Percentiles rank a stretch among this genome's conserved stretches.
These are phyloP conservation scores for Odontocolon sp. DNA, from an alignment of 2,888 invertebrate genomes.

Conservation along the genomic window DNA sequence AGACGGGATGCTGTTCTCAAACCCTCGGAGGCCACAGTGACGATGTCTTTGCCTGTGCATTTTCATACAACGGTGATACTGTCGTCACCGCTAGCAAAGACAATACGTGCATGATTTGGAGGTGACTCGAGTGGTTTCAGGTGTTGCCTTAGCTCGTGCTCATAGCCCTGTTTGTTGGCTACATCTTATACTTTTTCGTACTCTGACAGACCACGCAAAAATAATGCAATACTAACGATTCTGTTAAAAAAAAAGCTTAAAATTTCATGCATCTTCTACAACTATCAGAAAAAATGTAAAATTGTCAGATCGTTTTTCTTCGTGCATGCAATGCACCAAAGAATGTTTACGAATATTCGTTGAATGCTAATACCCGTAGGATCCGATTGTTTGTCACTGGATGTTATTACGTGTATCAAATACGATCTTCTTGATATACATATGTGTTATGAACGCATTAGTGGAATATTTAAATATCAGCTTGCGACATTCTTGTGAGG, in stretches of 20 bases:
- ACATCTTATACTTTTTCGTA: conserved; percentile 71
- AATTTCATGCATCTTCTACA: neutral
- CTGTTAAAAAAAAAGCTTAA: neutral
- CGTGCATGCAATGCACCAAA: neutral
- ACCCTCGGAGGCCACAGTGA: conserved; percentile 89
- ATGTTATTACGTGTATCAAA: neutral
- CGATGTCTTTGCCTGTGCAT: conserved; percentile 92
- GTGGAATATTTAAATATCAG: neutral
- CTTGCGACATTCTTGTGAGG: neutral
- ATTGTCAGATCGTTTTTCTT: conserved; percentile 1
- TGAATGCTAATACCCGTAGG: neutral
- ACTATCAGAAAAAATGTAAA: neutral
- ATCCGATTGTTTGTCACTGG: too few species aligned
- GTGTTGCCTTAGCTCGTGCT: conserved; percentile 71
- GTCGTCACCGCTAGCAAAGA: conserved; percentile 92
- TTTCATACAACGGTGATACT: conserved; percentile 89
- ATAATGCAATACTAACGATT: neutral
- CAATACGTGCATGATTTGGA: conserved; percentile 91
- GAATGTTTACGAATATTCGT: neutral
- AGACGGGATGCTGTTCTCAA: conserved; percentile 86
- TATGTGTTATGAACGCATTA: neutral
- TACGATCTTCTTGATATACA: neutral
- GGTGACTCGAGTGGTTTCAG: conserved; percentile 87
- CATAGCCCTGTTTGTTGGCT: conserved; percentile 67
- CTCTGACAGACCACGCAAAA: too few species aligned